A percentile compares a stretch with the other conserved stretches of the same genome.
Conservation (phyloP, 2,797 vertebrate species). For the Simalia tracyae region DNA sequence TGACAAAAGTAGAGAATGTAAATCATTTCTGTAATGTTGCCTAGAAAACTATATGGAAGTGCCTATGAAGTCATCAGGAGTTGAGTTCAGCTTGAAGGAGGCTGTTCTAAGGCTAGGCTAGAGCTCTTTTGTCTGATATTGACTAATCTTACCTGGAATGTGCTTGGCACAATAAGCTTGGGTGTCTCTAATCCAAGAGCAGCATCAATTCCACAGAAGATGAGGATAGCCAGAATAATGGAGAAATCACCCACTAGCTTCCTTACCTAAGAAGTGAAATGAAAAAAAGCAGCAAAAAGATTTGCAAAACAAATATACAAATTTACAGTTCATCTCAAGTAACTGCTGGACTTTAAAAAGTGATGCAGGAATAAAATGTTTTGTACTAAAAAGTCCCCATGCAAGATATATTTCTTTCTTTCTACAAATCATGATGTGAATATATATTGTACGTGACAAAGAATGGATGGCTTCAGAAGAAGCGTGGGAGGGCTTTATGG, state of each 20-base stretch:
- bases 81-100: neutral
- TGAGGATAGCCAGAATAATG: conserved; percentile 74
- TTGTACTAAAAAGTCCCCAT: neutral
- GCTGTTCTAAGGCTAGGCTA: neutral
- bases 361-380: neutral
- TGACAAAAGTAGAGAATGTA: neutral
- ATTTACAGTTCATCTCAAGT: neutral
- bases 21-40: neutral
- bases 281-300: neutral
- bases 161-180: conserved; percentile 75
- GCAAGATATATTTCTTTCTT: neutral
- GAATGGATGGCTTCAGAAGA: neutral
- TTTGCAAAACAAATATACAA: neutral
- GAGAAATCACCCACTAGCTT: conserved; percentile 76
- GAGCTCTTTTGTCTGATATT: neutral
- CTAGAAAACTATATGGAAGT: neutral
- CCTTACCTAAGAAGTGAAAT: conserved; percentile 64
- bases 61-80: neutral
- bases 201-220: conserved; percentile 71
- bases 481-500: neutral
- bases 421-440: neutral
- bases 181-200: conserved; percentile 76
- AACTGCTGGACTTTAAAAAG: neutral
- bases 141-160: conserved; percentile 73
- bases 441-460: neutral